phyloP scores from a whole-genome alignment of 2,888 invertebrate species.

The Lottia scabra region DNA sequence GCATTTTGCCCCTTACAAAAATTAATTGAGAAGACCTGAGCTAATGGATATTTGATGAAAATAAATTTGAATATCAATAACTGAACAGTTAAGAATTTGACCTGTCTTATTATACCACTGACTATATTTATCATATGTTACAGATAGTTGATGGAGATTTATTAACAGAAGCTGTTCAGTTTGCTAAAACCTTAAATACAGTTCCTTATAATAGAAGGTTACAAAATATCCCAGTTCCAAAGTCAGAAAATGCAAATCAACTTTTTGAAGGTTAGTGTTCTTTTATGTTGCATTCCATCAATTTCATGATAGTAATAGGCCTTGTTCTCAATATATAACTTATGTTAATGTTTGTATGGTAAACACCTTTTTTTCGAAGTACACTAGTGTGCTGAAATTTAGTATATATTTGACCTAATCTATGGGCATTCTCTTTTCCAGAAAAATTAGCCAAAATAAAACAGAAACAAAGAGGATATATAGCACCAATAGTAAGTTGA shows the following conservation, averaged over 20 bases:
- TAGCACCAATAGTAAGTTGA: constrained; percentile 60
- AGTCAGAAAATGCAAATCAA: constrained; percentile 37
- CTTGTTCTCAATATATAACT: no score
- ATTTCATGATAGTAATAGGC: no score
- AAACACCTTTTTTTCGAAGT: no score
- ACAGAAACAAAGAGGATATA: constrained; percentile 50
- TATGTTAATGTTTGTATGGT: no score
- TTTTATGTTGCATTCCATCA: background rate
- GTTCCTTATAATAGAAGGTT: constrained; percentile 46
- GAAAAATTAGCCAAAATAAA: constrained; percentile 51
- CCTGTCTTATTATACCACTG: background rate
- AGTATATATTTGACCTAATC: no score
- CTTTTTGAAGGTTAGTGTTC: constrained; percentile 43
- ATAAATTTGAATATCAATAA: no score
- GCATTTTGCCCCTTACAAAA: no score
- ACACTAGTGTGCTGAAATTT: no score
- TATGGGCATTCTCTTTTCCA: constrained; percentile 26
- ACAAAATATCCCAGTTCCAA: constrained; percentile 42
- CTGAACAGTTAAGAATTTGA: background rate
- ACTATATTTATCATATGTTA: constrained; percentile 2
- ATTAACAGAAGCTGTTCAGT: constrained; percentile 50
- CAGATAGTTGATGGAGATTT: constrained; percentile 56
- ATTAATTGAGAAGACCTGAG: no score
- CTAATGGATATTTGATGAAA: background rate
- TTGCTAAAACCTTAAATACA: constrained; percentile 49